phyloP scores from a whole-genome alignment of 2,113 vertebrate species.

The Ochotona princeps region DNA sequence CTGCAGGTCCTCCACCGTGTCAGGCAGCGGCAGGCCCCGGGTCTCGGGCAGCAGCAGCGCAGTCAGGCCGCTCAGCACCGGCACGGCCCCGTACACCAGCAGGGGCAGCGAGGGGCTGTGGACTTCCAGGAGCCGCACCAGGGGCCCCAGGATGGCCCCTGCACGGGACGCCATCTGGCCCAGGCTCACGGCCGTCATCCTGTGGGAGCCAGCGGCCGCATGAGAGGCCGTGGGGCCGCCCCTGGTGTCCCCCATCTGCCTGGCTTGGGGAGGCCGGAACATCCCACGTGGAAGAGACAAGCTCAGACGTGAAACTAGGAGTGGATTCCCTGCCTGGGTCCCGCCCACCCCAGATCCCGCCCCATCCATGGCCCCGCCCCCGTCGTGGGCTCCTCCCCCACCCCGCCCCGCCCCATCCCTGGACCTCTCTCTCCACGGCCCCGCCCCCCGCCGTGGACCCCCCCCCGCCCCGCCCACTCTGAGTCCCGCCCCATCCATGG shows the following conservation, averaged over 20 bases:
- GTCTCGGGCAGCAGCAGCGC: constrained; percentile 57
- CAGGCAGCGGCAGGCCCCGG: constrained; percentile 12
- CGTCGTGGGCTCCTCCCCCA: neutral
- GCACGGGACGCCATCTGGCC: neutral
- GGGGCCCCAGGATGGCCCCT: constrained; percentile 67
- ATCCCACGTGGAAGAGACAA: neutral
- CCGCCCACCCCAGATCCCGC: fast-evolving
- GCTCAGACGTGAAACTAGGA: too few relatives aligned
- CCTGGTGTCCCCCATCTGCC: neutral
- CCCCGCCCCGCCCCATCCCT: too few relatives aligned
- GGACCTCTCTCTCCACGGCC: too few relatives aligned
- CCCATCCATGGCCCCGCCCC: too few relatives aligned
- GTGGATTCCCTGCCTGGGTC: fast-evolving
- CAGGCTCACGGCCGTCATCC: constrained; percentile 66
- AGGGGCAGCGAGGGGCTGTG: neutral
- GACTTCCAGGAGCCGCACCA: neutral
- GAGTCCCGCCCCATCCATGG: too few relatives aligned
- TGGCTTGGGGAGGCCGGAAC: neutral
- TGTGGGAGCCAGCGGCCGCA: neutral
- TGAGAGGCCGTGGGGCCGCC: neutral
- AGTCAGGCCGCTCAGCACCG: neutral
- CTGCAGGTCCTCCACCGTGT: constrained; percentile 67
- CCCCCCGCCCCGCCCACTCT: too few relatives aligned
- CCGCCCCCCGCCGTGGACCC: too few relatives aligned
- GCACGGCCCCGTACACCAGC: neutral